Base-by-base conservation (phyloP, 92 coral and sea anemone species). In the Montipora capitata region DNA sequence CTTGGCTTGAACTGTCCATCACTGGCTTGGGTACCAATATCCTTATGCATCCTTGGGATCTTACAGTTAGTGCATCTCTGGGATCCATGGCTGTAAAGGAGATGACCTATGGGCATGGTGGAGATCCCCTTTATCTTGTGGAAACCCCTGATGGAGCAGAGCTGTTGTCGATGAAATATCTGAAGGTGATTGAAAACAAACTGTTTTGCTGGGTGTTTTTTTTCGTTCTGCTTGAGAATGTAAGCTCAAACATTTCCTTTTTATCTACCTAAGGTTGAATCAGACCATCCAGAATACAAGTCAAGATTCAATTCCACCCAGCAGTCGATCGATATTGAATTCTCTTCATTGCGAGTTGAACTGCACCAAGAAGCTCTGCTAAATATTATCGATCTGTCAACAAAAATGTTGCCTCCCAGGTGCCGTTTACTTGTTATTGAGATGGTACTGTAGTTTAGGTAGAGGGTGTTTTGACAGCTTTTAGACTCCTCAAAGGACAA, bases 331-430 rank as follows among this genome's bases (percentile, higher is more conserved):
- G 89, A 49, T 12, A 87, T 97, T 41, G 95, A 97, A 7, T 97
- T 97, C 69, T 83, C 98, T 16, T 93, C 94, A 5, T 84, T 97
- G 57, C 90, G 85, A 57, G 96, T 97, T 6, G 73, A 94, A 76
- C 84, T 97, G 18, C 99, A 97, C 76, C 98, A 96, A 52, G 99
- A 97, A 82, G 98, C 98, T 11, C 76, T 97, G 83, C 95, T 97
- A 13, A 88, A 93, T 69, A 77, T 97, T 63, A 94, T 97, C 84
- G 98, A 96, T 38, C 89, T 97, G 15, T 89, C 98, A 18, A 80
- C 86, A 62, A 96, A 93, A 44, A 89, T 97, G 69, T 45, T 97
- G 1, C 99, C 99, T 13, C 89, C 95, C 44, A 93, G 98, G 99
- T 97, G 5, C 20, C 27, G 82, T 75, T 18, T 74, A 16, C 35